A percentile compares a stretch with the other conserved stretches of the same genome.
phyloP scores from a whole-genome alignment of 2,888 invertebrate genomes.

The Trichogramma dendrolimi region DNA sequence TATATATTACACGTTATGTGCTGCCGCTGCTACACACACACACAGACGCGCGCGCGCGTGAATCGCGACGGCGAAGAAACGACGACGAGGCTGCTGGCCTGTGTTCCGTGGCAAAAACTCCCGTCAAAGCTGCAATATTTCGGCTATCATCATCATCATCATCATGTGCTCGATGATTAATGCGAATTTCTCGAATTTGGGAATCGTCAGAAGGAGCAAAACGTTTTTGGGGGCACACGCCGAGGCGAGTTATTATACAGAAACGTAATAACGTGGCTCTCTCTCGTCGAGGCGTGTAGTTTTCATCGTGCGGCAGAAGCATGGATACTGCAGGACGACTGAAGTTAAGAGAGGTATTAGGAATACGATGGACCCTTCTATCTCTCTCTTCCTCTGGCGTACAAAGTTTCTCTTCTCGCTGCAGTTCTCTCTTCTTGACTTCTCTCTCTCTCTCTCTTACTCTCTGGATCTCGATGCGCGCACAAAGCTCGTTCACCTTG shows the following conservation, averaged over 20 bases:
- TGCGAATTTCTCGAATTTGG: too few relatives aligned
- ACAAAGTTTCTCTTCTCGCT: too few relatives aligned
- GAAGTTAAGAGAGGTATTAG: conserved; percentile 39
- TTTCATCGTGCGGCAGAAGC: not conserved
- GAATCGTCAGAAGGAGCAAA: too few relatives aligned
- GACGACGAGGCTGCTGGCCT: too few relatives aligned
- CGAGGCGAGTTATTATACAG: too few relatives aligned
- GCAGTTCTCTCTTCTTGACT: not conserved
- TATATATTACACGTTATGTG: not conserved
- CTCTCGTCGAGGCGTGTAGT: not conserved
- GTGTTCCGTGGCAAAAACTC: too few relatives aligned
- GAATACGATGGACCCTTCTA: conserved; percentile 37
- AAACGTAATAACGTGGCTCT: not conserved
- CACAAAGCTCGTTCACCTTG: conserved; percentile 51
- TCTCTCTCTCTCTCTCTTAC: conserved; percentile 2
- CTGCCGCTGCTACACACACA: not conserved
- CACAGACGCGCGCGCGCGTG: not conserved
- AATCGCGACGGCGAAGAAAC: conserved; percentile 8
- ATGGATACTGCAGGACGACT: conserved; percentile 13
- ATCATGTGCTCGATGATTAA: too few relatives aligned
- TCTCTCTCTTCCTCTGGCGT: conserved; percentile 14
- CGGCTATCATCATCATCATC: too few relatives aligned
- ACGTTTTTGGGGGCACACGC: too few relatives aligned
- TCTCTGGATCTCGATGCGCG: conserved; percentile 33
- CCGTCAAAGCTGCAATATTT: too few relatives aligned